Evolutionary conservation across 2,113 vertebrate genomes (phyloP).

Genomic region (Rhynchomys soricoides): DNA sequence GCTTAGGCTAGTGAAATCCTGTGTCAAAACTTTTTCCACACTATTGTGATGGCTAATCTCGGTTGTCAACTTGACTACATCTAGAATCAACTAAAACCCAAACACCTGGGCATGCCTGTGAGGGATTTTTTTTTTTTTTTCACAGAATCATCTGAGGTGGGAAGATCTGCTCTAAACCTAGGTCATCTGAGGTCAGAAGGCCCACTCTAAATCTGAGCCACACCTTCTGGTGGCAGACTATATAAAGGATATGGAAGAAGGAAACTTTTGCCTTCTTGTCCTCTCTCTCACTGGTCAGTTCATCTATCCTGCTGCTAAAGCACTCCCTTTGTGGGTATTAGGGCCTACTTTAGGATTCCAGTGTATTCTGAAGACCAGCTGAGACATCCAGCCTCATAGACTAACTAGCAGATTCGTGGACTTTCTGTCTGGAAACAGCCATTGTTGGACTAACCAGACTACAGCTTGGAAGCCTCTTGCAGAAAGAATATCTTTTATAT

Average conservation of each 20-base stretch:
- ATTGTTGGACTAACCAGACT: background rate
- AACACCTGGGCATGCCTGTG: background rate
- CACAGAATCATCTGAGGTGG: background rate
- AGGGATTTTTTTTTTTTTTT: background rate
- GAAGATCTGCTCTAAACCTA: background rate
- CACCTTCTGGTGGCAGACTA: background rate
- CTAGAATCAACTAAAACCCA: background rate
- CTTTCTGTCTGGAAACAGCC: background rate
- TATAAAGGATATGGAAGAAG: background rate
- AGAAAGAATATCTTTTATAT: too few species aligned
- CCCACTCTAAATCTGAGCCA: background rate
- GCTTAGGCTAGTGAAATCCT: background rate
- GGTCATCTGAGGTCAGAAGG: background rate
- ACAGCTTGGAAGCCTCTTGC: background rate
- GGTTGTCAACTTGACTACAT: background rate
- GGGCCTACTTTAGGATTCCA: background rate
- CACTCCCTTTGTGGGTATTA: background rate
- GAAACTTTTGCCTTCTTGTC: background rate
- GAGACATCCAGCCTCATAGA: background rate
- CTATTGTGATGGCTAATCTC: background rate
- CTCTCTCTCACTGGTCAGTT: background rate
- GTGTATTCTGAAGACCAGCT: background rate
- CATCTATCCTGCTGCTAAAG: background rate
- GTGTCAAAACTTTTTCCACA: background rate
- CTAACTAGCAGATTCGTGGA: background rate